phyloP scores from a whole-genome alignment of 2,113 vertebrate genomes.

The Malurus melanocephalus region DNA sequence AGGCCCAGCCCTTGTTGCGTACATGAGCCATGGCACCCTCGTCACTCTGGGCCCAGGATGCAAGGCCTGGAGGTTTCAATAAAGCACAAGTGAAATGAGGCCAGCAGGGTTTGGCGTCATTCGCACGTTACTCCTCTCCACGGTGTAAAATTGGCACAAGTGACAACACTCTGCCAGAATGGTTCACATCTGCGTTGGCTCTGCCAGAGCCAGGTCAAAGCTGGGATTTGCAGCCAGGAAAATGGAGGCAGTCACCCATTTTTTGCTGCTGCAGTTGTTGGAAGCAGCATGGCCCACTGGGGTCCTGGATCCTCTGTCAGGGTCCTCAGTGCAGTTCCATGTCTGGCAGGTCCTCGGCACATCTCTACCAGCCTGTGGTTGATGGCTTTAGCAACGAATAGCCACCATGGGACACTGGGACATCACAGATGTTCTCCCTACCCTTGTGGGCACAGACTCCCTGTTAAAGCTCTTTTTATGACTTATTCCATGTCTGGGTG shows the following conservation, averaged over 20 bases:
- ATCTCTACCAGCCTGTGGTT: background rate
- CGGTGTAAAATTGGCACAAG: background rate
- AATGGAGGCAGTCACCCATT: background rate
- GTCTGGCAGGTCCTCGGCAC: background rate
- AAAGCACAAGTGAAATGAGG: slow-evolving; percentile 39
- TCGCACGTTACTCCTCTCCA: slow-evolving; percentile 4
- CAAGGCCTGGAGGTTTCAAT: background rate
- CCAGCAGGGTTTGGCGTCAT: slow-evolving; percentile 42
- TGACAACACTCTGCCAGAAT: slow-evolving; percentile 13
- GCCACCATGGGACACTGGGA: background rate
- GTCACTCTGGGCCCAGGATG: accelerated
- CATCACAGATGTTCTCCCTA: background rate
- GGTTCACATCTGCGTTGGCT: background rate
- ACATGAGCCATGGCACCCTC: accelerated
- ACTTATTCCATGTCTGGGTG: background rate
- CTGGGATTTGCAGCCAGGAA: background rate
- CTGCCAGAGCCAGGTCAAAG: slow-evolving; percentile 18
- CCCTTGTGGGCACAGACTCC: background rate
- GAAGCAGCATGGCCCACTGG: accelerated
- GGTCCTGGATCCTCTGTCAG: background rate
- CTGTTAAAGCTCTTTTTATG: background rate
- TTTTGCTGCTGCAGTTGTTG: background rate
- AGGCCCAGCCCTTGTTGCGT: accelerated
- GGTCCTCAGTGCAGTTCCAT: background rate
- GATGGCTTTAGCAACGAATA: background rate